Evolutionary conservation across 2,113 vertebrate species (phyloP).

Genomic region (Saimiri boliviensis): DNA sequence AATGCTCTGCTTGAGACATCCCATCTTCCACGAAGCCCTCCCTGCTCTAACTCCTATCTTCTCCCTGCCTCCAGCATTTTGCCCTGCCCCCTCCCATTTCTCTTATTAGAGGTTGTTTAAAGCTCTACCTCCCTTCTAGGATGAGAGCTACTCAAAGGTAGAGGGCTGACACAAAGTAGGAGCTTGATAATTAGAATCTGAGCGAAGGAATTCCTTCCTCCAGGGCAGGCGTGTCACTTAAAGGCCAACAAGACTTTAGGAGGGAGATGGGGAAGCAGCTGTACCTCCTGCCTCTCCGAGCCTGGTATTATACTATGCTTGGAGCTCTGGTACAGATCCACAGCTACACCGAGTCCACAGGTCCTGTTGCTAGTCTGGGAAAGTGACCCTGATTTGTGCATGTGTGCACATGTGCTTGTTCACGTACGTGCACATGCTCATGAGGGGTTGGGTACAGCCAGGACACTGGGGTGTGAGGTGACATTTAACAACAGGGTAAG

Average conservation of each 20-base stretch:
- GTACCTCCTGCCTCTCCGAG: not conserved
- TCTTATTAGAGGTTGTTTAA: not conserved
- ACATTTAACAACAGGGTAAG: not conserved
- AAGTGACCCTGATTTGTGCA: not conserved
- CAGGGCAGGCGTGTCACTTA: not conserved
- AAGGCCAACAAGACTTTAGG: not conserved
- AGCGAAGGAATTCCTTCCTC: not conserved
- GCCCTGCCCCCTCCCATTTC: not conserved
- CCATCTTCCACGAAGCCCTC: not conserved
- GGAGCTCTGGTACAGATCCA: not conserved
- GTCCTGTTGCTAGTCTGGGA: not conserved
- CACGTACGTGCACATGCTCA: not conserved
- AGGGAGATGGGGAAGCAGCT: not conserved
- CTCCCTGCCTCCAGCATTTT: not conserved
- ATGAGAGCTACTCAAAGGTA: not conserved
- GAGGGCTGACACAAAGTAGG: not conserved
- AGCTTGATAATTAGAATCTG: not conserved
- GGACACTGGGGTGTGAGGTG: not conserved
- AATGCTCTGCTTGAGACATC: not conserved
- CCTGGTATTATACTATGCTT: not conserved
- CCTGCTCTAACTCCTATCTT: not conserved
- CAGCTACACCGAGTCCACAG: not conserved
- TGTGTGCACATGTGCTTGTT: fast-evolving
- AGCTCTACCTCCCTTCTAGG: not conserved
- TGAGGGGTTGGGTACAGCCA: not conserved